Conservation (phyloP, 2,888 invertebrate genomes). For the Drosophila silvestris region DNA sequence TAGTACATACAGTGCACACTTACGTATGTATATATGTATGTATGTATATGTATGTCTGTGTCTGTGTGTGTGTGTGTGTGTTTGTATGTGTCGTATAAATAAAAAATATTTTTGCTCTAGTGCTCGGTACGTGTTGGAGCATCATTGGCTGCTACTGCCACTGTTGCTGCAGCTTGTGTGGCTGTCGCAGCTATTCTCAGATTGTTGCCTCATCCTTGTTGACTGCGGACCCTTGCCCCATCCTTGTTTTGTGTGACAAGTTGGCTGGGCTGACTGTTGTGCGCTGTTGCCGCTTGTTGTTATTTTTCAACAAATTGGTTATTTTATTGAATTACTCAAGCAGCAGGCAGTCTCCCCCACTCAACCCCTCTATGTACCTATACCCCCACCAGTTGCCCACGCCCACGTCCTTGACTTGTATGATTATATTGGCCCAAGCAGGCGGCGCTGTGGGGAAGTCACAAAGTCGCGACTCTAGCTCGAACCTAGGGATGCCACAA, state of each 20-base stretch:
- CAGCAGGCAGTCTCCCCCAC: constrained; percentile 57
- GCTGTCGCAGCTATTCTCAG: constrained; percentile 50
- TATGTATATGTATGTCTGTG: neutral
- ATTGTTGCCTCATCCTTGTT: constrained; percentile 47
- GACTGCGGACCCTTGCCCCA: neutral
- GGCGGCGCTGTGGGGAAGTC: constrained; percentile 24
- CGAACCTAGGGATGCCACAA: constrained; percentile 41
- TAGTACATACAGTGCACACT: constrained; percentile 43
- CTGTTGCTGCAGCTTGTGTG: constrained; percentile 22
- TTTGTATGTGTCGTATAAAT: constrained; percentile 42
- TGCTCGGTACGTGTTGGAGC: constrained; percentile 71
- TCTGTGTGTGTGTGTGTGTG: constrained; percentile 8
- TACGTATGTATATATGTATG: constrained; percentile 14
- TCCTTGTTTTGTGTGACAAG: constrained; percentile 64
- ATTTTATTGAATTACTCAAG: constrained; percentile 81
- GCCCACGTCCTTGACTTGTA: constrained; percentile 27
- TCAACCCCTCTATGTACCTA: neutral
- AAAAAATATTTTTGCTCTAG: constrained; percentile 74
- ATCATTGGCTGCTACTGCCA: constrained; percentile 43
- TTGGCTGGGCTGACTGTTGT: constrained; percentile 59
- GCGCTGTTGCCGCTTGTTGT: constrained; percentile 71
- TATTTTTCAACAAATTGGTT: constrained; percentile 79
- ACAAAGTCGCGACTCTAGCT: constrained; percentile 41
- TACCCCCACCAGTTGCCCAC: neutral
- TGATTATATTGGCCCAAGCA: constrained; percentile 77